These are phyloP conservation scores for Magallana nippona DNA, from an alignment of 2,888 invertebrate genomes.

Conservation along the genomic window DNA sequence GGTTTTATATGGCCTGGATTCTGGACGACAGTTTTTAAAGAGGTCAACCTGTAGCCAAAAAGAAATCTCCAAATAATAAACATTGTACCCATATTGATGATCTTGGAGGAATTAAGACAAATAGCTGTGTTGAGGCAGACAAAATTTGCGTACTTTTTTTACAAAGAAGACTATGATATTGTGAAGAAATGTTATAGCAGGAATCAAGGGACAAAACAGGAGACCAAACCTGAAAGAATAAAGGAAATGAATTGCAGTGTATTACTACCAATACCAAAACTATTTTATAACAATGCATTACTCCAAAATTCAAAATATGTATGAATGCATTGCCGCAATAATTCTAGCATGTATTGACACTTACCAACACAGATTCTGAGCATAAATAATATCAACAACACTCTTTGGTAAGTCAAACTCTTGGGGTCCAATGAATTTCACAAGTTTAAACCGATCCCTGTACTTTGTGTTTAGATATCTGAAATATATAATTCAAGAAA, in stretches of 20 bases:
- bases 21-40: slow-evolving; percentile 87
- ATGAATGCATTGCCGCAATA: background rate
- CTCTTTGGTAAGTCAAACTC: slow-evolving; percentile 91
- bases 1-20: slow-evolving; percentile 87
- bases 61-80: too few relatives aligned
- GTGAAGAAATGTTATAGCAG: slow-evolving; percentile 70
- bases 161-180: slow-evolving; percentile 73
- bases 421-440: slow-evolving; percentile 73
- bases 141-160: slow-evolving; percentile 68
- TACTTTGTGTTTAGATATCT: slow-evolving; percentile 41
- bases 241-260: background rate
- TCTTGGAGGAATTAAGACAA: too few relatives aligned
- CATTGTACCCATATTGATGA: too few relatives aligned
- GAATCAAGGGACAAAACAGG: slow-evolving; percentile 74
- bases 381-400: slow-evolving; percentile 91
- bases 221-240: slow-evolving; percentile 71
- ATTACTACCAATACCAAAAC: too few relatives aligned
- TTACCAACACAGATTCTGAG: slow-evolving; percentile 91
- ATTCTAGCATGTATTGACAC: slow-evolving; percentile 46
- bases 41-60: slow-evolving; percentile 86
- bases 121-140: background rate
- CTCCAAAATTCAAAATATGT: too few relatives aligned
- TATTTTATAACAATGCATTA: too few relatives aligned
- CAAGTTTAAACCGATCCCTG: slow-evolving; percentile 49
- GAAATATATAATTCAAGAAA: slow-evolving; percentile 10